A percentile compares a stretch with the other conserved stretches of the same genome.
Evolutionary conservation across 2,113 vertebrate genomes (phyloP).

Genomic region (Baryphthengus martii): DNA sequence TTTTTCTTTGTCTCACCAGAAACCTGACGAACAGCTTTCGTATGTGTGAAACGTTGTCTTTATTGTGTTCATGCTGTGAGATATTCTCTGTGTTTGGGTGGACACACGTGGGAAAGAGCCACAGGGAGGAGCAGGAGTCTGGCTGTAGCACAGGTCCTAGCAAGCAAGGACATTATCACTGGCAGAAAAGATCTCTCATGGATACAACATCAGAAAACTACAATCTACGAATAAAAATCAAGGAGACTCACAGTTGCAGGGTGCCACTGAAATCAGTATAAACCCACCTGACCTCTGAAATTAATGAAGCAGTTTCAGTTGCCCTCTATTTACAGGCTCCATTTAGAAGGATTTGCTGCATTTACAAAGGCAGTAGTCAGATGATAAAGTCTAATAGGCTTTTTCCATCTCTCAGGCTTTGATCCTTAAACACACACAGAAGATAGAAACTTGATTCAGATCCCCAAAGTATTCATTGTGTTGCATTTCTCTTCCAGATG

Average conservation of each 20-base stretch:
- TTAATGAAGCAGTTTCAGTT: not conserved
- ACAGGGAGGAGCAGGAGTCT: accelerated
- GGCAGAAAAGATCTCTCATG: not conserved
- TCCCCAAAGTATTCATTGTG: not conserved
- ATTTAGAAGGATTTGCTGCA: not conserved
- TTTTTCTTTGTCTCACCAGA: not conserved
- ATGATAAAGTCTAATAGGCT: not conserved
- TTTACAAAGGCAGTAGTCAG: not conserved
- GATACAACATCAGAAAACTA: not conserved
- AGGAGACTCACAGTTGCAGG: accelerated
- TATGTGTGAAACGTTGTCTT: not conserved
- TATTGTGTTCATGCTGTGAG: accelerated
- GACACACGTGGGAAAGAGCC: accelerated
- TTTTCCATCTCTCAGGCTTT: not conserved
- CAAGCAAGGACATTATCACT: not conserved
- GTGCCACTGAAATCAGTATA: not conserved
- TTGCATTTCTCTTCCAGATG: not conserved
- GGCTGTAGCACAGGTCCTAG: not conserved
- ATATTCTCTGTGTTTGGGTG: not conserved
- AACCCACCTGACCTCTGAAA: not conserved
- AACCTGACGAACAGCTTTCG: not conserved
- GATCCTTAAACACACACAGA: not conserved
- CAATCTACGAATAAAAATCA: not conserved
- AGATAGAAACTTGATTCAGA: not conserved
- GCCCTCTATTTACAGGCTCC: not conserved